Base-by-base conservation (phyloP, 2,888 invertebrate genomes). In the Agrotis puta region DNA sequence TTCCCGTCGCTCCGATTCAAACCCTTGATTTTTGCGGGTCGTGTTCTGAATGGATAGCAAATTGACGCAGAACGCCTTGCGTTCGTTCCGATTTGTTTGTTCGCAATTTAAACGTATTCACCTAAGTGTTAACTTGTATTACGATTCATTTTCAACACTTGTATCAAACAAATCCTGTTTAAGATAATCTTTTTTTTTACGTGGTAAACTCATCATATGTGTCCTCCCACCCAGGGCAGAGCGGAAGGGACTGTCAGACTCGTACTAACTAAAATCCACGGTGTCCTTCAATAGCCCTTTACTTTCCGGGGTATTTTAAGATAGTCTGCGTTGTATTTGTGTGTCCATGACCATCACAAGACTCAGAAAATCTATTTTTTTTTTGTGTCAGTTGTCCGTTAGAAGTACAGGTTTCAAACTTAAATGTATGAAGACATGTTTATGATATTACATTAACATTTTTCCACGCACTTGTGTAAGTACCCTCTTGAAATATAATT, bases 41-140 rank as follows among this genome's bases (percentile, higher is more conserved):
- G 85, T 88, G 87, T 81, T 79, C 81, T 94, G 94, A 94, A 94
- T 94, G 92, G 93, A 86, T 88, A 89, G 83, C 91, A 94, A 94
- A 94, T 94, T 94, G 94, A 92, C 90, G 91, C 89, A 92, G 90
- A 89, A 90, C 88, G 92, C 88, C 90, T 90, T 90, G 89, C 90
- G 89, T 91, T 91, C 90, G 86, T 88, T 89, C 87, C 88, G 91
- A 92, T 94, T 93, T 93, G 92, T 93, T 93, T 93, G 84, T 86
- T 85, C 85, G 89, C 91, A 92, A 92, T 93, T 92, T 93, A 91
- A 88, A 90, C 90, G 90, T 92, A 94, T 94, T 93, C 93, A 92
- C 81, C 85, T 88, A 88, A 90, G 86, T 88, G 89, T 83, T 86
- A 87, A 84, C 85, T 83, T 84, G 71, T 84, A 81, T 79, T 84